Percentiles rank a stretch among this genome's conserved stretches.
phyloP scores from a whole-genome alignment of 30 jellyfish, hydroid and myxozoan species.

The Hydra vulgaris region DNA sequence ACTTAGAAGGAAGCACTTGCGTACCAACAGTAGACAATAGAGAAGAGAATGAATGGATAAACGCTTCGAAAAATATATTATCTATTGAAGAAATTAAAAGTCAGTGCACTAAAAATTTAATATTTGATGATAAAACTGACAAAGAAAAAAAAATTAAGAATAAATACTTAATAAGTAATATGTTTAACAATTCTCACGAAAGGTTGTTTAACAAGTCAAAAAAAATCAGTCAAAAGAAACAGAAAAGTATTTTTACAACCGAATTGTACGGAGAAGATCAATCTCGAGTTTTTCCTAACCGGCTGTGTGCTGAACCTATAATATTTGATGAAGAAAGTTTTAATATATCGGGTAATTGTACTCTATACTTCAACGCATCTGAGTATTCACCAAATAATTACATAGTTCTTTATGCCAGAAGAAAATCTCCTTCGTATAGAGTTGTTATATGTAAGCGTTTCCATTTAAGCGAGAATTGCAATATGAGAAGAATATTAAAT shows the following conservation, averaged over 20 bases:
- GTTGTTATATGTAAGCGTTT: not conserved
- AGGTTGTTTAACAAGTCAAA: not conserved
- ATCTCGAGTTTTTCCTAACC: not conserved
- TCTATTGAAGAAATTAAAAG: too few species aligned
- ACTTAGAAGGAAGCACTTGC: not conserved
- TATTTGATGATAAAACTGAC: too few species aligned
- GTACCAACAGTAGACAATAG: too few species aligned
- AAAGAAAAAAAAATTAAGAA: too few species aligned
- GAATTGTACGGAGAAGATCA: not conserved
- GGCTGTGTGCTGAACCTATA: not conserved
- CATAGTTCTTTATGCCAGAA: not conserved
- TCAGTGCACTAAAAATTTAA: too few species aligned
- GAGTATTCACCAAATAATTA: not conserved
- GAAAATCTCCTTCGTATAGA: not conserved
- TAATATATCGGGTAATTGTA: conserved; percentile 1
- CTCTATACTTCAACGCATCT: not conserved
- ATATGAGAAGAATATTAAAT: not conserved
- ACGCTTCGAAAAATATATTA: too few species aligned
- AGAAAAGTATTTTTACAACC: not conserved
- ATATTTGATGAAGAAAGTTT: not conserved
- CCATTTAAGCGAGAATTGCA: not conserved
- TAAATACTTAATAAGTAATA: too few species aligned
- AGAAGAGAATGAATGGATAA: too few species aligned
- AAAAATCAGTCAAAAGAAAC: not conserved
- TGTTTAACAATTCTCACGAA: too few species aligned